These are phyloP conservation scores for Amblyraja radiata DNA, from an alignment of 2,797 vertebrate species.

Conservation along the genomic window DNA sequence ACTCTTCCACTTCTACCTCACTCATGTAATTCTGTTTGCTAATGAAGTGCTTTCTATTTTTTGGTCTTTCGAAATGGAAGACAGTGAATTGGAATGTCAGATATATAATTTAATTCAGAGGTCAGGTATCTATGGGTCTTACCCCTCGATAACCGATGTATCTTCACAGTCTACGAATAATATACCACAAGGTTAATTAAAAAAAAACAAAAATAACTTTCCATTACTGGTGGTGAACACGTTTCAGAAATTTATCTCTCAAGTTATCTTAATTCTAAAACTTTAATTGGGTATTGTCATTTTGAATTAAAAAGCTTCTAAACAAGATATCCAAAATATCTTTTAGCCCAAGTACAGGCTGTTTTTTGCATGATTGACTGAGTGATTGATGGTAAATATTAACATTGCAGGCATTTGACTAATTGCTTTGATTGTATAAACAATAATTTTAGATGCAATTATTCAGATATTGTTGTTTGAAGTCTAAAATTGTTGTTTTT, in stretches of 20 bases:
- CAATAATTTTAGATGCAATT: background rate
- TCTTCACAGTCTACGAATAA: background rate
- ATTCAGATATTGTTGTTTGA: background rate
- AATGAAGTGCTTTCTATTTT: no score
- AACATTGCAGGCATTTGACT: background rate
- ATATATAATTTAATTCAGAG: background rate
- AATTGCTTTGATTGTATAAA: background rate
- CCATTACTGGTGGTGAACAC: background rate
- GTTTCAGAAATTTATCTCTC: background rate
- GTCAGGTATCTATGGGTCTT: background rate
- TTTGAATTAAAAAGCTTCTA: background rate
- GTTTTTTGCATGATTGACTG: background rate
- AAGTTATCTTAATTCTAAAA: background rate
- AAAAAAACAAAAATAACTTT: background rate
- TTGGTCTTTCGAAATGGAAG: background rate
- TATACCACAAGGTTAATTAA: background rate
- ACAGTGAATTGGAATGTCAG: background rate
- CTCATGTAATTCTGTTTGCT: background rate
- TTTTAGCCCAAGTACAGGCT: background rate
- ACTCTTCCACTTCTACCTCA: background rate
- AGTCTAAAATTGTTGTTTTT: background rate
- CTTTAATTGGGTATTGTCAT: background rate
- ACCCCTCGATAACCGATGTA: background rate
- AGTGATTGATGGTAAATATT: background rate
- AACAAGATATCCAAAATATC: background rate